Percentiles rank a stretch among this genome's conserved stretches.
Evolutionary conservation across 2,888 invertebrate species (phyloP).

Genomic region (Drosophila testacea): DNA sequence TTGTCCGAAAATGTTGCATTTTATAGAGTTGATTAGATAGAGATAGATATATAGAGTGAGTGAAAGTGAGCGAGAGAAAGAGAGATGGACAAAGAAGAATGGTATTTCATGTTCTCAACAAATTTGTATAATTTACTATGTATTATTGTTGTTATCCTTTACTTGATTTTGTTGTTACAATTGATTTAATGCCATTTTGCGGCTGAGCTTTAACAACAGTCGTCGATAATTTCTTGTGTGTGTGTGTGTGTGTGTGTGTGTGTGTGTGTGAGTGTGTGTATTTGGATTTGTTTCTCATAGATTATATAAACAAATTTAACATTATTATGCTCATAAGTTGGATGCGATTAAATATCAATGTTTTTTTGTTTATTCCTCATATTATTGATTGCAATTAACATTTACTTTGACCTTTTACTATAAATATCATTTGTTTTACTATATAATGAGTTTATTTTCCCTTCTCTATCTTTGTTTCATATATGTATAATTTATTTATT

Average conservation of each 20-base stretch:
- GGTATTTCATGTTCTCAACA: slow-evolving; percentile 41
- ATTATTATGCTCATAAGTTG: slow-evolving; percentile 56
- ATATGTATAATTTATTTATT: slow-evolving; percentile 13
- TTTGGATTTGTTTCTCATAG: slow-evolving; percentile 67
- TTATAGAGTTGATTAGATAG: slow-evolving; percentile 11
- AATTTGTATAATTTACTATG: slow-evolving; percentile 54
- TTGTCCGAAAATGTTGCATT: slow-evolving; percentile 34
- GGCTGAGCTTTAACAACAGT: slow-evolving; percentile 77
- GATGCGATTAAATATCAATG: slow-evolving; percentile 45
- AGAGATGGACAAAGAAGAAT: slow-evolving; percentile 10
- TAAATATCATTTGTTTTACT: slow-evolving; percentile 44
- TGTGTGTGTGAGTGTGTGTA: no score
- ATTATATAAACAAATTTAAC: slow-evolving; percentile 84
- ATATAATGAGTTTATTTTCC: slow-evolving; percentile 31
- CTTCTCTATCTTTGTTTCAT: slow-evolving; percentile 7
- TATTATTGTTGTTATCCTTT: slow-evolving; percentile 13
- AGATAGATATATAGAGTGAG: slow-evolving; percentile 16
- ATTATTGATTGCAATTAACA: slow-evolving; percentile 50
- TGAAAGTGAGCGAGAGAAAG: slow-evolving; percentile 14
- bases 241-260: slow-evolving; percentile 16
- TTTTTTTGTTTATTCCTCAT: slow-evolving; percentile 20
- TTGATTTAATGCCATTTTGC: slow-evolving; percentile 32
- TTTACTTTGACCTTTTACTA: slow-evolving; percentile 25
- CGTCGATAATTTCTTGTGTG: slow-evolving; percentile 39
- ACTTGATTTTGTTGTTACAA: slow-evolving; percentile 16